These are phyloP conservation scores for Drosophila emarginata DNA, from an alignment of 2,888 invertebrate genomes.

Conservation along the genomic window DNA sequence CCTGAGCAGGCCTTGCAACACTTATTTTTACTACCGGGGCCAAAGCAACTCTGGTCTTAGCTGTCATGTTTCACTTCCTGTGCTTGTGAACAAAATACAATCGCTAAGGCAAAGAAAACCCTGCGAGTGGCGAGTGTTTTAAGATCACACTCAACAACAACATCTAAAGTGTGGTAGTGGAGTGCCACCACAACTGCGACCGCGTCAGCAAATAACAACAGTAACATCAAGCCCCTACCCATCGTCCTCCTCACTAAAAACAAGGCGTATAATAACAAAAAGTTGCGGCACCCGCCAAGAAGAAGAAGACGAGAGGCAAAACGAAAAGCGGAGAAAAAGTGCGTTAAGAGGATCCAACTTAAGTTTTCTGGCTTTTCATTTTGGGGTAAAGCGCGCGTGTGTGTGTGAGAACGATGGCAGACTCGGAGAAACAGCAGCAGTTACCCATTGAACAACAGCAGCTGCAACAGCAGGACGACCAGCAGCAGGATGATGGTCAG, in stretches of 20 bases:
- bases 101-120: constrained; percentile 74
- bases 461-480: constrained; percentile 83
- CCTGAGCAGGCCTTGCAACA: not conserved
- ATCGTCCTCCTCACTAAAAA: constrained; percentile 31
- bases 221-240: constrained; percentile 47
- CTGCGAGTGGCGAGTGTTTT: constrained; percentile 86
- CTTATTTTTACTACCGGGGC: constrained; percentile 21
- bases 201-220: constrained; percentile 56
- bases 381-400: constrained; percentile 53
- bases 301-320: constrained; percentile 46
- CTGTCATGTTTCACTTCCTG: constrained; percentile 76
- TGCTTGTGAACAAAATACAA: constrained; percentile 80
- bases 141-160: constrained; percentile 83
- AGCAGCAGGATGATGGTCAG: constrained; percentile 78
- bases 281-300: constrained; percentile 55
- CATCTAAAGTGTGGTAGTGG: constrained; percentile 75
- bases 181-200: constrained; percentile 76
- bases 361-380: constrained; percentile 60
- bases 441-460: constrained; percentile 84
- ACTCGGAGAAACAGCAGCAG: constrained; percentile 90
- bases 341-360: constrained; percentile 42
- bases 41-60: constrained; percentile 51
- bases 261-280: constrained; percentile 47
- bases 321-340: constrained; percentile 33
- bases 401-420: constrained; percentile 88